These are phyloP conservation scores for Montifringilla adamsi DNA, from an alignment of 2,113 vertebrate genomes.

Conservation along the genomic window DNA sequence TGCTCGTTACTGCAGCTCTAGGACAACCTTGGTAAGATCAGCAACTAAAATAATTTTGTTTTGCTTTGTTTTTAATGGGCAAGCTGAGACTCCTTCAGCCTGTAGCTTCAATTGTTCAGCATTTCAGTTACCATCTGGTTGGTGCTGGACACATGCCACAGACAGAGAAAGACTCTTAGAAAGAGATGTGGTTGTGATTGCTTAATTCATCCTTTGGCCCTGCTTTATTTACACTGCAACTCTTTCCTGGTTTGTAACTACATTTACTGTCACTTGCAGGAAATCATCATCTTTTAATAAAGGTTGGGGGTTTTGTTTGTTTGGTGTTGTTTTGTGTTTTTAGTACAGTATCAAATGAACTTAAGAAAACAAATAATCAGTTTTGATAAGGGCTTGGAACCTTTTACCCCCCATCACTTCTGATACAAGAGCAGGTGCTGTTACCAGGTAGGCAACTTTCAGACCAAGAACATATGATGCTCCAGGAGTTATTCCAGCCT, in stretches of 20 bases:
- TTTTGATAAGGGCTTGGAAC: not conserved
- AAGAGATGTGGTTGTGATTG: not conserved
- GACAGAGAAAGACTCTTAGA: not conserved
- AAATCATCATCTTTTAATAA: not conserved
- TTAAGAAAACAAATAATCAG: not conserved
- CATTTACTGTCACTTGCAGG: not conserved
- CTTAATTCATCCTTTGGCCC: not conserved
- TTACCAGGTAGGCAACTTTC: not conserved
- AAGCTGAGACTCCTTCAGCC: not conserved
- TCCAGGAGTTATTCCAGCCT: not conserved
- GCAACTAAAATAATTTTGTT: not conserved
- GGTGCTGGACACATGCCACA: not conserved
- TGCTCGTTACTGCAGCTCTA: not conserved
- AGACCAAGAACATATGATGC: not conserved
- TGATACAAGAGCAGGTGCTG: not conserved
- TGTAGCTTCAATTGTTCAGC: not conserved
- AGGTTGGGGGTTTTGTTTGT: not conserved
- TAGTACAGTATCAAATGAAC: not conserved
- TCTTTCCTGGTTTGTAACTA: not conserved
- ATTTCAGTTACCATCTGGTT: constrained; percentile 34
- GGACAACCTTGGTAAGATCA: not conserved
- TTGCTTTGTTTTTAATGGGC: not conserved
- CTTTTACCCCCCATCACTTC: not conserved
- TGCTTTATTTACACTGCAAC: not conserved
- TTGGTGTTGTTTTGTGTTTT: not conserved